These are phyloP conservation scores for Drosophila imparisetae DNA, from an alignment of 2,888 invertebrate genomes.

Conservation along the genomic window DNA sequence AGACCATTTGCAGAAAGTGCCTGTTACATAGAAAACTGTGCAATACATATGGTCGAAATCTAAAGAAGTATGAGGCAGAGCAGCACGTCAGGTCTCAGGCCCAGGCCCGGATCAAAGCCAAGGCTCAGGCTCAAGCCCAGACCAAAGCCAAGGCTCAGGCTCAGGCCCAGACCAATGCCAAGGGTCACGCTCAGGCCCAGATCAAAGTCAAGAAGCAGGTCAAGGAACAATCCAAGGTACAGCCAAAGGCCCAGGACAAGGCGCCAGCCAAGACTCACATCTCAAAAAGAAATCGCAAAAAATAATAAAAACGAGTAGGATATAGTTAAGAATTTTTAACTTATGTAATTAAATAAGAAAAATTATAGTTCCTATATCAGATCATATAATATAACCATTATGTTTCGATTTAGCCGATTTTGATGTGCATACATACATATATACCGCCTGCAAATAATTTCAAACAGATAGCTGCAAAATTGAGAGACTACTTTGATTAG, in stretches of 20 bases:
- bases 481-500: not conserved
- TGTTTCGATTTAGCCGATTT: not conserved
- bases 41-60: constrained; percentile 24
- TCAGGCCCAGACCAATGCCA: too few species aligned
- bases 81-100: not conserved
- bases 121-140: not conserved
- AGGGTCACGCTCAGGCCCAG: not conserved
- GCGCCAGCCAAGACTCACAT: not conserved
- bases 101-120: not conserved
- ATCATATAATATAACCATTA: not conserved
- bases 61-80: constrained; percentile 24
- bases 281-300: not conserved
- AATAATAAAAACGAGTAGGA: not conserved
- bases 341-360: not conserved
- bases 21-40: constrained; percentile 45
- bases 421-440: too few species aligned
- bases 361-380: not conserved
- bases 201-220: not conserved
- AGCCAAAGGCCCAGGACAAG: not conserved
- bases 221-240: not conserved
- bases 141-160: not conserved
- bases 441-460: not conserved
- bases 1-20: constrained; percentile 55
- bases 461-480: too few species aligned
- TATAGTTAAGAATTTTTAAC: not conserved